Conservation (phyloP, 2,113 vertebrate genomes). For the Onychorhynchus coronatus region DNA sequence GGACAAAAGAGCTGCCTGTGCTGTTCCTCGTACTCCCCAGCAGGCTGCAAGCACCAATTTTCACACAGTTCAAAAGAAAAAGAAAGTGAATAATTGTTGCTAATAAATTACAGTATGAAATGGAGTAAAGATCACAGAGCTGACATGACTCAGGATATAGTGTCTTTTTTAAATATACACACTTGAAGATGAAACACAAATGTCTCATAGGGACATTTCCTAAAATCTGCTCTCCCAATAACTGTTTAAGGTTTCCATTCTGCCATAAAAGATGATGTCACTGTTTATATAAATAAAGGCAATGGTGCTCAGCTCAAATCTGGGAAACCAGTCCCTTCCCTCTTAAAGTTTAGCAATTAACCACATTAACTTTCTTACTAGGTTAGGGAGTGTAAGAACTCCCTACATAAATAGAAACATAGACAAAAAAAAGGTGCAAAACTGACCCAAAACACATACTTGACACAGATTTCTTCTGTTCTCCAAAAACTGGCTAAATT, state of each 20-base stretch:
- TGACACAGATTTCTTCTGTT: neutral
- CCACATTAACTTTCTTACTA: neutral
- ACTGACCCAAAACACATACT: neutral
- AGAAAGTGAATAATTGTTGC: neutral
- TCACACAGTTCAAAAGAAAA: neutral
- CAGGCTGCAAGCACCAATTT: neutral
- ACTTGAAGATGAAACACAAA: neutral
- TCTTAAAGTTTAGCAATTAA: neutral
- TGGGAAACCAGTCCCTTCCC: neutral
- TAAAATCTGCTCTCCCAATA: neutral
- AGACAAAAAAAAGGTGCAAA: neutral
- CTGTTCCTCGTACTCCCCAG: neutral
- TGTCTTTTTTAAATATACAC: neutral
- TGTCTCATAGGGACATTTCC: neutral
- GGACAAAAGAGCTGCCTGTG: neutral
- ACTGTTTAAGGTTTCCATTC: neutral
- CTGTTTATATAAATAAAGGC: neutral
- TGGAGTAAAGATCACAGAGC: neutral
- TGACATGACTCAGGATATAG: neutral
- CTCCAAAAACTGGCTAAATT: neutral
- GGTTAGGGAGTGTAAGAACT: neutral
- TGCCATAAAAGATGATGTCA: constrained; percentile 1
- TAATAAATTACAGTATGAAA: neutral
- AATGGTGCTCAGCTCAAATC: neutral
- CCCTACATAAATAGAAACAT: neutral